Conservation (phyloP, 2,888 invertebrate genomes). For the Andrena trimmerana region DNA sequence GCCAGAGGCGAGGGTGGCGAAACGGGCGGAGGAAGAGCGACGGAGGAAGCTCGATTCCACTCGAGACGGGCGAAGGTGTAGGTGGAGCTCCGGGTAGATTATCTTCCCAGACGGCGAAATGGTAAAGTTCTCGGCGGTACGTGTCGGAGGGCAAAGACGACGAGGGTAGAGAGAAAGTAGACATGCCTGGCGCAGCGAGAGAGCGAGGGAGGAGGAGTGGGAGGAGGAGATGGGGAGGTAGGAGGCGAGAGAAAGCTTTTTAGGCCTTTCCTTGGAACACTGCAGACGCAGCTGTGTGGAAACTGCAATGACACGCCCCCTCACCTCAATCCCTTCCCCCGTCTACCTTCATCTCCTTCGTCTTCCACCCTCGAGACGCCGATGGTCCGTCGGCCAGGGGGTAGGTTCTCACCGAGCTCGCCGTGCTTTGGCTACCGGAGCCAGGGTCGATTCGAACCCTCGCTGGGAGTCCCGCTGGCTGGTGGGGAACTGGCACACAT, state of each 20-base stretch:
- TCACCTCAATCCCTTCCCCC: conserved; percentile 37
- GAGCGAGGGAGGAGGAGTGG: conserved; percentile 29
- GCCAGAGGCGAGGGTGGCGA: background rate
- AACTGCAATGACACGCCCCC: conserved; percentile 73
- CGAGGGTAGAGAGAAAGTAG: conserved; percentile 59
- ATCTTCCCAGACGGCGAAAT: conserved; percentile 80
- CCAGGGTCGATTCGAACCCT: conserved; percentile 71
- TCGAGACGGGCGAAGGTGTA: conserved; percentile 49
- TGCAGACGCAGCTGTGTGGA: conserved; percentile 72
- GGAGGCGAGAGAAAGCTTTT: conserved; percentile 41
- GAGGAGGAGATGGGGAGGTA: background rate
- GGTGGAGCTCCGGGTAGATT: conserved; percentile 75
- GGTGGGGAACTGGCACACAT: conserved; percentile 17
- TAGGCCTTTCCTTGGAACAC: conserved; percentile 58
- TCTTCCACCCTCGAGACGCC: conserved; percentile 61
- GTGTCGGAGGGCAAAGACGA: conserved; percentile 57
- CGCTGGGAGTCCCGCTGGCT: conserved; percentile 21
- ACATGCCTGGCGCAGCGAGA: conserved; percentile 14
- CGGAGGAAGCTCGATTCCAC: conserved; percentile 45
- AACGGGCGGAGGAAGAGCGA: background rate
- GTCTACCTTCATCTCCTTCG: conserved; percentile 22
- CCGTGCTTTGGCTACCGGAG: conserved; percentile 50
- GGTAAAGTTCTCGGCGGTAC: conserved; percentile 77
- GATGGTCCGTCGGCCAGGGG: conserved; percentile 60
- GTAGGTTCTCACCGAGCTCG: conserved; percentile 51